Percentiles rank a stretch among this genome's conserved stretches.
These are phyloP conservation scores for Danionella cerebrum DNA, from an alignment of 2,113 vertebrate species.

Conservation along the genomic window DNA sequence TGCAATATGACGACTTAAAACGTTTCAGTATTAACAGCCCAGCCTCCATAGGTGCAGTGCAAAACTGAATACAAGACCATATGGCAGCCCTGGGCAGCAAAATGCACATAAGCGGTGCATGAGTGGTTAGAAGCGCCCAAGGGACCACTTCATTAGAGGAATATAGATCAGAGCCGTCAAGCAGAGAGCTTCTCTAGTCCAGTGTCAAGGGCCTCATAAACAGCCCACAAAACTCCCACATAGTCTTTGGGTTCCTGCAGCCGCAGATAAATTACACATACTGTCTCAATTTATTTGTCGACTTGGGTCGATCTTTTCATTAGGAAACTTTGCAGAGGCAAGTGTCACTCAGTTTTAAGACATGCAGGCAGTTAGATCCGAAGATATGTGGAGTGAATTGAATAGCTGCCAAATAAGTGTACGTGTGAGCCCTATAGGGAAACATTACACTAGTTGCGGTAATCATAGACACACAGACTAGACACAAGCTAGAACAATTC, in stretches of 20 bases:
- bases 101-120: conserved; percentile 2
- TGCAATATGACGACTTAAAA: too few relatives aligned
- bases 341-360: neutral
- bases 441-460: too few relatives aligned
- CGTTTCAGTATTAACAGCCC: too few relatives aligned
- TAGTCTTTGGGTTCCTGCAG: neutral
- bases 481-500: too few relatives aligned
- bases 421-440: too few relatives aligned
- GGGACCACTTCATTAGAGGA: conserved; percentile 23
- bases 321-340: neutral
- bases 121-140: conserved; percentile 10
- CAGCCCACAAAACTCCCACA: neutral
- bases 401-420: conserved; percentile 11
- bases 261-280: neutral
- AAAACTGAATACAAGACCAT: conserved; percentile 20
- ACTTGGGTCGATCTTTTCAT: neutral
- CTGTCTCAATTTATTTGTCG: neutral
- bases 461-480: too few relatives aligned
- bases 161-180: neutral
- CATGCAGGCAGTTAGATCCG: conserved; percentile 21
- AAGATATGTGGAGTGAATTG: too few relatives aligned
- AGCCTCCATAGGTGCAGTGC: neutral
- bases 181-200: neutral
- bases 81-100: conserved; percentile 17
- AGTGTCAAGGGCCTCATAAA: neutral